Conservation (phyloP, 2,797 vertebrate species). For the Sciurus vulgaris region DNA sequence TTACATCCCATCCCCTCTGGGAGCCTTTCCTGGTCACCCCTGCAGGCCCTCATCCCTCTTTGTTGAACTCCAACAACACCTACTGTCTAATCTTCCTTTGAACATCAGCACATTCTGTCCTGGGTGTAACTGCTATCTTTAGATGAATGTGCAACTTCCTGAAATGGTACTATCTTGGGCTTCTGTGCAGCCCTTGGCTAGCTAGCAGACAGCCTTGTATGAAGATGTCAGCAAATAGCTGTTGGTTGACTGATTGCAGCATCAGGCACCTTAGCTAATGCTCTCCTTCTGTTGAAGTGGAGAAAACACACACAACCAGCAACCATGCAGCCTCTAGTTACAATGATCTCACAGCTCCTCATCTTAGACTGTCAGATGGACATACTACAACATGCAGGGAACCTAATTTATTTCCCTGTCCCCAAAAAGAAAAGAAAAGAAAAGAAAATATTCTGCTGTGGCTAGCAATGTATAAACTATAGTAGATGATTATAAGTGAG, state of each 20-base stretch:
- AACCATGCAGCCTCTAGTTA: neutral
- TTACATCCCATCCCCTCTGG: neutral
- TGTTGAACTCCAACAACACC: neutral
- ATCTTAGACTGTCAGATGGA: slow-evolving; percentile 6
- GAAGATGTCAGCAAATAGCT: neutral
- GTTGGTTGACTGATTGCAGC: neutral
- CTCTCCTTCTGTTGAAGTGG: neutral
- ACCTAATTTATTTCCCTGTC: slow-evolving; percentile 57
- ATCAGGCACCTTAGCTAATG: neutral
- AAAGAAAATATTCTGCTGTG: neutral
- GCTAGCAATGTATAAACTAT: slow-evolving; percentile 40
- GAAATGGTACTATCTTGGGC: neutral
- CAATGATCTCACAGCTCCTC: neutral
- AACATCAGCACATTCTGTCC: neutral
- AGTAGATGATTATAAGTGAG: slow-evolving; percentile 60
- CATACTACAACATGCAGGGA: neutral
- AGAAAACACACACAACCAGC: neutral
- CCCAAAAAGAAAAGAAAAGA: neutral
- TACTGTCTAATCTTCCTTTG: neutral
- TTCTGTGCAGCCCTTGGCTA: neutral
- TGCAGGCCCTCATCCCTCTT: neutral
- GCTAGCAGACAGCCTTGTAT: neutral
- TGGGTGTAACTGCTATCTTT: neutral
- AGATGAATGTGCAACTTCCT: neutral
- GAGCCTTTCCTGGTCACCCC: neutral